Evolutionary conservation across 92 coral and sea anemone species (phyloP), one percentile per base, ranked within the genome.

Genomic region (Bergia sp.): DNA sequence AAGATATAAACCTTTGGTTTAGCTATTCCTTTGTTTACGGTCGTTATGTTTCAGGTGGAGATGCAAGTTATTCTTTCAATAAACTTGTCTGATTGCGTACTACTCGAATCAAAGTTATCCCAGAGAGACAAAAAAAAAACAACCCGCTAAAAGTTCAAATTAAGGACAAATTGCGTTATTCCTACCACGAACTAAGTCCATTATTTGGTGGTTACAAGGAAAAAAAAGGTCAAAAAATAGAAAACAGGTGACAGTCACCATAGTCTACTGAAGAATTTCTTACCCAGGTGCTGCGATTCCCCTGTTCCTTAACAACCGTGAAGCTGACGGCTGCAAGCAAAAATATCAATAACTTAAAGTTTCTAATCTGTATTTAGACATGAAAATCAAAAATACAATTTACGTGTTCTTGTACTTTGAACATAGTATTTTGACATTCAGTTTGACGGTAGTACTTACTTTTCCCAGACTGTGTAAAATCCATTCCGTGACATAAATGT

Each of bases 401-500:
- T 10, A 12, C 16, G 1, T 8, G 3, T 53, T 53, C 18, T 10
- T 2, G 58, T 53, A 18, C 7, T 61, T 61, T 18, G 8, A 8
- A 18, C 20, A 21, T 36, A 37, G 76, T 72, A 20, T 44, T 49
- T 5, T 12, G 20, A n/a, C 67, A 6, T 71, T 89, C 69, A 12
- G n/a, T 21, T 37, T 65, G 2, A 44, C 18, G 47, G 40, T 41
- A 81, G 16, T 71, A 37, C 76, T 39, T 81, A 96, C 98, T 94
- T 96, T 95, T 90, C 99, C 98, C 37, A 93, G 58, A 72, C 90
- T 82, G 55, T 95, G 96, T 53, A 93, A 92, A 49, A 96, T 93
- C 99, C 99, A 96, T 73, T 96, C 99, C 10, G 99, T 86, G 1
- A 96, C 99, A 72, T 96, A 95, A 76, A 96, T 93, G 84, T 96